phyloP scores from a whole-genome alignment of 2,888 invertebrate species.

The Coleophora deauratella region DNA sequence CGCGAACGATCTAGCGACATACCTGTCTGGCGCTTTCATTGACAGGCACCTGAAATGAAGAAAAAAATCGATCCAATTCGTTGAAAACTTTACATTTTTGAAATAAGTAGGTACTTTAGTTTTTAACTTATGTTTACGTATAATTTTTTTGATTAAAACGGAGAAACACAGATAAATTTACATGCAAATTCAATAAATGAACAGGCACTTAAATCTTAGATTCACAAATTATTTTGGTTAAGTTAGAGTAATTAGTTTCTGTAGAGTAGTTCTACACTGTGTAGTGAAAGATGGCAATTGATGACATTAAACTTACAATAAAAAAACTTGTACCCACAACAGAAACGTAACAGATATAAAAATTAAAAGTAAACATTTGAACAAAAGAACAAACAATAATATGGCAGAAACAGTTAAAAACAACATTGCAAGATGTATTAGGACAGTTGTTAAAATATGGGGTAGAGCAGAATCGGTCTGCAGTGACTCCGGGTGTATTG shows the following conservation, averaged over 20 bases:
- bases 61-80: conserved; percentile 78
- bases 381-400: conserved; percentile 63
- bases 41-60: conserved; percentile 83
- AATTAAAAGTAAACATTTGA: conserved; percentile 67
- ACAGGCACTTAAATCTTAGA: background rate
- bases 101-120: too few species aligned
- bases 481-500: conserved; percentile 53
- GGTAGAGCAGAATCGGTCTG: conserved; percentile 57
- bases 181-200: conserved; percentile 38
- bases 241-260: too few species aligned
- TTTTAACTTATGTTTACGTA: conserved; percentile 30
- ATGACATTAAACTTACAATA: conserved; percentile 4
- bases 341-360: conserved; percentile 43
- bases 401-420: conserved; percentile 71
- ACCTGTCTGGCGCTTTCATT: conserved; percentile 84
- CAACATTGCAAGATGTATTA: conserved; percentile 74
- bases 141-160: conserved; percentile 14
- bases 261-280: too few species aligned
- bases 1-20: conserved; percentile 69
- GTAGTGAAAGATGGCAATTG: too few species aligned
- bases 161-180: conserved; percentile 69
- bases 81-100: conserved; percentile 73
- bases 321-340: conserved; percentile 23
- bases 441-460: conserved; percentile 75
- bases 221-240: conserved; percentile 1